phyloP scores from a whole-genome alignment of 2,888 invertebrate genomes.

The Brenthis daphne region DNA sequence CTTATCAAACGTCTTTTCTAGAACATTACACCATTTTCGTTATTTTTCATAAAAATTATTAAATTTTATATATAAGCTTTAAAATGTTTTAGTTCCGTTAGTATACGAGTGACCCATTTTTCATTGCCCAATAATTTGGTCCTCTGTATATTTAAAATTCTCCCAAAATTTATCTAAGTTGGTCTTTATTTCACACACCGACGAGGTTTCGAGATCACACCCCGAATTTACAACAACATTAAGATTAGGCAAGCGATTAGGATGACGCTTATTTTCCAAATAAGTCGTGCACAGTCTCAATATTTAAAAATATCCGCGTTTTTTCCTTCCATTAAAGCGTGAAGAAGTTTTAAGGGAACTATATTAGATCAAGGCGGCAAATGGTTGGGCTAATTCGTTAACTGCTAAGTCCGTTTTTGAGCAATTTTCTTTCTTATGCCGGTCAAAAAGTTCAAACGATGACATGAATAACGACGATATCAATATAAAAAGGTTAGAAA shows the following conservation, averaged over 20 bases:
- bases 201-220: constrained; percentile 1
- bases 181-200: constrained; percentile 1
- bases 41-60: too few species aligned
- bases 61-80: too few species aligned
- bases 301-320: constrained; percentile 4
- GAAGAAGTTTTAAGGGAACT: too few species aligned
- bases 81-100: constrained; percentile 1
- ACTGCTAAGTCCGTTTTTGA: too few species aligned
- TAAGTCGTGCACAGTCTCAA: constrained; percentile 13
- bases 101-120: background rate
- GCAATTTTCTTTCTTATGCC: too few species aligned
- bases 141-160: constrained; percentile 22
- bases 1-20: background rate
- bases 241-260: background rate
- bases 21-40: background rate
- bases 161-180: constrained; percentile 10
- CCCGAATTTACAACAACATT: background rate
- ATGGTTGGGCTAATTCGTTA: too few species aligned
- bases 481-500: too few species aligned
- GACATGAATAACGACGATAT: too few species aligned
- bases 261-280: constrained; percentile 11
- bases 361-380: too few species aligned
- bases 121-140: constrained; percentile 17
- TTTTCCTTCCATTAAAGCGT: background rate
- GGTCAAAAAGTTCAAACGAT: too few species aligned